A percentile compares a stretch with the other conserved stretches of the same genome.
phyloP scores from a whole-genome alignment of 2,888 invertebrate species.

The Adineta ricciae region DNA sequence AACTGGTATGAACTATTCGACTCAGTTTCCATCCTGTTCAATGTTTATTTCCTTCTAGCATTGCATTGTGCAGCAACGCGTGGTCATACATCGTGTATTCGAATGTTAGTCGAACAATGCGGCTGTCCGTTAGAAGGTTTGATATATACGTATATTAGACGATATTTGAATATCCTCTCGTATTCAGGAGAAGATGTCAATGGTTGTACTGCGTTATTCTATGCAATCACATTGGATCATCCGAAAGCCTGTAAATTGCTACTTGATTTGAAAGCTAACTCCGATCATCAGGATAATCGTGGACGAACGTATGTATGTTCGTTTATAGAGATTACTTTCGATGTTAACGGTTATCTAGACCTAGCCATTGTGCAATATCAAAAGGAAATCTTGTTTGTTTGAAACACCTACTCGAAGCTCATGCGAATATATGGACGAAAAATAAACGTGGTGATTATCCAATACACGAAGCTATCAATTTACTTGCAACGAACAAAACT shows the following conservation, averaged over 20 bases:
- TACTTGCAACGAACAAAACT: not conserved
- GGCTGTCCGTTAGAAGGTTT: conserved; percentile 63
- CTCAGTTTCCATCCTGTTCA: not conserved
- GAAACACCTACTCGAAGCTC: conserved; percentile 63
- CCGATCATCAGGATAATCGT: conserved; percentile 80
- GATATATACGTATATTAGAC: no score
- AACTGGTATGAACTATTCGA: conserved; percentile 53
- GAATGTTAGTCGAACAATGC: conserved; percentile 72
- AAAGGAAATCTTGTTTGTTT: conserved; percentile 85
- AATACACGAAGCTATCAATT: conserved; percentile 69
- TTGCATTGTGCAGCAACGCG: conserved; percentile 91
- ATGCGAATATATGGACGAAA: conserved; percentile 78
- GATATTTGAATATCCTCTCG: not conserved
- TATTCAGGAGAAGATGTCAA: conserved; percentile 66
- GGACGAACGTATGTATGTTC: conserved; percentile 62
- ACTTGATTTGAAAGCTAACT: conserved; percentile 74
- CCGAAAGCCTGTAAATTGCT: conserved; percentile 80
- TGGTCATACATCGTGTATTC: conserved; percentile 82
- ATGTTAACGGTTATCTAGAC: no score
- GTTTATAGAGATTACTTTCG: no score
- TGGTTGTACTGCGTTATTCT: conserved; percentile 88
- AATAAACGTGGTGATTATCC: conserved; percentile 88
- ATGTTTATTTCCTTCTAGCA: conserved; percentile 53
- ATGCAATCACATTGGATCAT: conserved; percentile 87
- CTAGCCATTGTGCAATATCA: conserved; percentile 85